Base-by-base conservation (phyloP, 35 echinoderm and acorn worm genomes). In the Patiria miniata region DNA sequence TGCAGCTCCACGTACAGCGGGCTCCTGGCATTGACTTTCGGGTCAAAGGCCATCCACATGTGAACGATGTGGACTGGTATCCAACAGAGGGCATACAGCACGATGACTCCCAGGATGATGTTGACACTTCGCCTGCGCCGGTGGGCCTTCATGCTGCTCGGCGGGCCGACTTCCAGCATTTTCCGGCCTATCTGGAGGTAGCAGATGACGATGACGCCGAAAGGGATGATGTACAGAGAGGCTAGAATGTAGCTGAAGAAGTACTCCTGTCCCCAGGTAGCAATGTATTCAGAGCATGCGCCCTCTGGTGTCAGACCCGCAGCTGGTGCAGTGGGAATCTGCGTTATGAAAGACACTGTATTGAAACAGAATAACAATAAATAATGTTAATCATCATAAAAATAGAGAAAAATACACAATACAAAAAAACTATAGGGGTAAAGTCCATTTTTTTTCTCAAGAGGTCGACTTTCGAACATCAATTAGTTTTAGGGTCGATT, bases 291-390 rank as follows among this genome's bases (percentile, higher is more conserved):
- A 18, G 39, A 47, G 34, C 78, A 81, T 17, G 39, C 78, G 39
- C 39, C 51, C 23, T 39, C 78, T 42, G 78, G 34, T 8, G 78
- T 47, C 7, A 81, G 7, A 18, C 39, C 78, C 38, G 78, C 39
- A 19, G 40, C 78, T 26, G 40, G 19, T n/a, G 78, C 36, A 22
- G 39, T 44, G 17, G 78, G 78, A 42, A 81, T 81, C 78, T 81
- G 78, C 12, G 40, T 3, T 47, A 81, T 47, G 34, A 81, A 81
- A 5, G 78, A 81, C 39, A 36, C 78, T 81, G 78, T 15, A 32
- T 37, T 19, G 36, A 30, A 36, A 78, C 22, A 9, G 7, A 78
- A 16, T 32, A 36, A 37, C 4, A 28, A 36, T 28, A 22, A 17
- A 68, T 7, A 28, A 28, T 68, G n/a, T 68, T 28, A 68, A 3